These are phyloP conservation scores for Chymomyza caudatula DNA, from an alignment of 2,888 invertebrate species.

Conservation along the genomic window DNA sequence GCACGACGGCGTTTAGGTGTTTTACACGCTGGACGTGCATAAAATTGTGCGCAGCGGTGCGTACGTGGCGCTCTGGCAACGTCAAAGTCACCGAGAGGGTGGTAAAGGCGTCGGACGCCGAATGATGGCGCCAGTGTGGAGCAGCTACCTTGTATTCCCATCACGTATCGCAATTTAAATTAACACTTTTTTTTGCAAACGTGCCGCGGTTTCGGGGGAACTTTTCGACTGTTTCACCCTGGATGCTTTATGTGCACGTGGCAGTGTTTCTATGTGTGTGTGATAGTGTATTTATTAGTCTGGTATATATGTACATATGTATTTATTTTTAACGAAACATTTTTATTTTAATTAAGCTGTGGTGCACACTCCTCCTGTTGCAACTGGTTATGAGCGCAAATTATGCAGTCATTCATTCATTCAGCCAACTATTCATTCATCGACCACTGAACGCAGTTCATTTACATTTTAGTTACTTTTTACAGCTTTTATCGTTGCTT, in stretches of 20 bases:
- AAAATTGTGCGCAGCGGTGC: constrained; percentile 62
- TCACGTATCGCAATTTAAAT: constrained; percentile 75
- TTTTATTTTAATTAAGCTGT: constrained; percentile 58
- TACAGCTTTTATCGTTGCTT: background rate
- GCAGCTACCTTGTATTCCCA: constrained; percentile 51
- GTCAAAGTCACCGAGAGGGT: background rate
- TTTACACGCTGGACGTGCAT: constrained; percentile 72
- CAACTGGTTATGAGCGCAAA: constrained; percentile 9
- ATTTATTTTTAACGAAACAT: constrained; percentile 17
- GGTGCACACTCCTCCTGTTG: constrained; percentile 2
- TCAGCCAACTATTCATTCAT: constrained; percentile 26
- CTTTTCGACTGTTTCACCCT: constrained; percentile 38
- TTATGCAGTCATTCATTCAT: constrained; percentile 13
- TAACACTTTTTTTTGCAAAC: constrained; percentile 69
- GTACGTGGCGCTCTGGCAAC: constrained; percentile 39
- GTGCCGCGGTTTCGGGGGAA: constrained; percentile 63
- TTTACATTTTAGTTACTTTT: constrained; percentile 28
- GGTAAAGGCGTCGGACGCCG: background rate
- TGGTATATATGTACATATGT: too few relatives aligned
- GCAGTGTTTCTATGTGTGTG: background rate
- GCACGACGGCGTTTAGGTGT: constrained; percentile 63
- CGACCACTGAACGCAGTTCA: constrained; percentile 10
- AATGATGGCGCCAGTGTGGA: constrained; percentile 5
- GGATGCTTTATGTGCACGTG: background rate
- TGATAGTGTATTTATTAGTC: constrained; percentile 25